Base-by-base conservation (phyloP, 2,888 invertebrate genomes). In the Protodeltote pygarga region DNA sequence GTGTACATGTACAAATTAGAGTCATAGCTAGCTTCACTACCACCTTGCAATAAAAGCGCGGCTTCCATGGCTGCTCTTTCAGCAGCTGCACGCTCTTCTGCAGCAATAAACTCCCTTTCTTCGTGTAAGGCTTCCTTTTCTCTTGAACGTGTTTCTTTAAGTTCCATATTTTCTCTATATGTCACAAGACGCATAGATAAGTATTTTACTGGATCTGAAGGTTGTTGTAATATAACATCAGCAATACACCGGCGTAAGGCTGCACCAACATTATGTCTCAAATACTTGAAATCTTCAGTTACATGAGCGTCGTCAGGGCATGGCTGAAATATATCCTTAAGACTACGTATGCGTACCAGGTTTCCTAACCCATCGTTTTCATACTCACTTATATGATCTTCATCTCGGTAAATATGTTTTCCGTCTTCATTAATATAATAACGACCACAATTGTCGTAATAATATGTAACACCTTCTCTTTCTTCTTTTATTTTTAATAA, bases 281-380 rank as follows among this genome's bases (percentile, higher is more conserved):
- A 75, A 73, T 91, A 92, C 51, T 78, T 85, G 61, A 84, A 89
- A 53, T 92, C 92, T 57, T 89, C 89, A 14, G 87, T 85, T 0
- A 90, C 85, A 50, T 85, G 71, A n/a, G 76, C 80, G 53, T 90
- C 87, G 23, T 74, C 83, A 4, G 89, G 85, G 53, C 92, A 92
- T 8, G 76, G 71, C 24, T 86, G 75, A 60, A 89, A 85, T 42
- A 85, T 64, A 59, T 88, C 87, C 34, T 76, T 51, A 23, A 83
- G 80, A 49, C 85, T 89, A 23, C 85, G 83, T 58, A 88, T 83
- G 34, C 90, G 85, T 1, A 92, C 89, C n/a, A 92, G 71, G 61
- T 92, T 92, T 27, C 92, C 92, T 46, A 92, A 77, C 0, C 86
- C 92, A 74, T 92, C 92, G 53, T 84, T 85, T 77, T 92, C 90